Conservation (phyloP, 2,888 invertebrate species). For the Aspidapion aeneum region DNA sequence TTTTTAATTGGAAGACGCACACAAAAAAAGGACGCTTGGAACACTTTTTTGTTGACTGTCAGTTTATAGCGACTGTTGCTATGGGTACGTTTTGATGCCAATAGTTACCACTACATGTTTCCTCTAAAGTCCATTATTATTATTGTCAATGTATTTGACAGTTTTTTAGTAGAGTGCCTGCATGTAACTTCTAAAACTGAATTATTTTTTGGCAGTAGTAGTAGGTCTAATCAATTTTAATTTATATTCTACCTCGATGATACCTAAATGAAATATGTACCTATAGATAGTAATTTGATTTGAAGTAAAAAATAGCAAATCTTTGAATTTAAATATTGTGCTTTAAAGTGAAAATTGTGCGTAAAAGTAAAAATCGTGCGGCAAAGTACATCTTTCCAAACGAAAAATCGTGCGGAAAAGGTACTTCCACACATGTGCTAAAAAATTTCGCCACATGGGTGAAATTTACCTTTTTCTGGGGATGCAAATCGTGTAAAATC, state of each 20-base stretch:
- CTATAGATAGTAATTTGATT: neutral
- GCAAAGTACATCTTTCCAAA: neutral
- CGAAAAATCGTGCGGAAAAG: neutral
- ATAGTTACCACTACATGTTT: too few relatives aligned
- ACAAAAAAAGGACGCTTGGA: neutral
- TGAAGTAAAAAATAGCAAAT: neutral
- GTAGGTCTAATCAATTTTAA: neutral
- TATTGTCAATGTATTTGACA: too few relatives aligned
- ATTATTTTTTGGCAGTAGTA: neutral
- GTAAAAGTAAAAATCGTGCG: neutral
- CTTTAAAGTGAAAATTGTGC: neutral
- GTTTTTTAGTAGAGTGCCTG: neutral
- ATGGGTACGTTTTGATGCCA: too few relatives aligned
- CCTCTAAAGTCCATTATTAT: too few relatives aligned
- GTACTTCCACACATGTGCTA: too few relatives aligned
- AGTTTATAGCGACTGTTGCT: neutral
- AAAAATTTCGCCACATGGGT: too few relatives aligned
- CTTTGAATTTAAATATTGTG: neutral
- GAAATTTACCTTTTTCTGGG: too few relatives aligned
- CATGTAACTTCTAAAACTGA: neutral
- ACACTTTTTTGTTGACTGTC: neutral
- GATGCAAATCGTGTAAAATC: too few relatives aligned
- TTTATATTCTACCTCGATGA: neutral
- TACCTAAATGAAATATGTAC: neutral
- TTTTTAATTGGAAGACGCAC: neutral